These are phyloP conservation scores for Picus viridis DNA, from an alignment of 2,797 vertebrate genomes.

Conservation along the genomic window DNA sequence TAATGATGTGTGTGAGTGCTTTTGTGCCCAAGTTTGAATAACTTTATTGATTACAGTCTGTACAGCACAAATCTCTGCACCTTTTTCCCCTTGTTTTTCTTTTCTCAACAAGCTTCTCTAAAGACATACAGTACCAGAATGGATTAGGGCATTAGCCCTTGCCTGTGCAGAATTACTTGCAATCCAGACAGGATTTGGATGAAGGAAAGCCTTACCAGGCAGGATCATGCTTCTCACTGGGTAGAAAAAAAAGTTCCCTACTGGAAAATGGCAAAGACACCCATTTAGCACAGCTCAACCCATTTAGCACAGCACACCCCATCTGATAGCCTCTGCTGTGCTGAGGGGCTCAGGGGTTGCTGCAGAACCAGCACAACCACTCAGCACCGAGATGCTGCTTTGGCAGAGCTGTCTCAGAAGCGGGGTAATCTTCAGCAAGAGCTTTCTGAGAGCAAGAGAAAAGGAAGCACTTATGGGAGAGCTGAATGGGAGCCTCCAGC, in stretches of 20 bases:
- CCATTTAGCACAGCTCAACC: neutral
- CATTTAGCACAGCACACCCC: neutral
- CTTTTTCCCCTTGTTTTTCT: conserved; percentile 11
- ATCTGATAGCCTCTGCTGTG: neutral
- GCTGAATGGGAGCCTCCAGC: neutral
- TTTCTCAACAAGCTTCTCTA: conserved; percentile 2
- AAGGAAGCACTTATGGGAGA: neutral
- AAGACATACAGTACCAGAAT: conserved; percentile 48
- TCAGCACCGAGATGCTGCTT: neutral
- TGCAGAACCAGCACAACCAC: neutral
- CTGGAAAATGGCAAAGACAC: neutral
- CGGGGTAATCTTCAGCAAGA: neutral
- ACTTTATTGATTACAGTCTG: conserved; percentile 56
- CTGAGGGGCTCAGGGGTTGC: neutral
- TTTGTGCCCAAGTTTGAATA: conserved; percentile 65
- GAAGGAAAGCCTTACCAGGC: conserved; percentile 35
- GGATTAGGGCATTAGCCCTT: conserved; percentile 64
- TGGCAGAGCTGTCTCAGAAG: neutral
- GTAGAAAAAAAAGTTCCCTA: neutral
- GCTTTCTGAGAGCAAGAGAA: conserved; percentile 5
- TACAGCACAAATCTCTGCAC: conserved; percentile 12
- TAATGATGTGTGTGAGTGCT: conserved; percentile 49
- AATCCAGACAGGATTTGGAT: conserved; percentile 67
- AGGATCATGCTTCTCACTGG: conserved; percentile 28
- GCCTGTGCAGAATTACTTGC: conserved; percentile 51